Conservation (phyloP, 2,888 invertebrate species). For the Morinoia aosen region DNA sequence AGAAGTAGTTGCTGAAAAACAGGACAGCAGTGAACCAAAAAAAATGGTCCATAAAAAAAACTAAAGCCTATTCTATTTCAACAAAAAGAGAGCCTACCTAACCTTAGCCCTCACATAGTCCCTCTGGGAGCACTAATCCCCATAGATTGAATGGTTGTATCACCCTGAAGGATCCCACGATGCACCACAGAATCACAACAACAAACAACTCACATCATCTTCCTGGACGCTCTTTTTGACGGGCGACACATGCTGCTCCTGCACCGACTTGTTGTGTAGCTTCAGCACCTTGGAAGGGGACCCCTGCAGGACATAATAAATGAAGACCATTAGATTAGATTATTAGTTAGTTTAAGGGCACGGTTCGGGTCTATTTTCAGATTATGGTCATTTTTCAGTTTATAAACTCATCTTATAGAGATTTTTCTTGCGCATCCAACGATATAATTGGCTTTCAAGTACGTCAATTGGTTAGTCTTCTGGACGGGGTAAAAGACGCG, state of each 20-base stretch:
- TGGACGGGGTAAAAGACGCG: too few relatives aligned
- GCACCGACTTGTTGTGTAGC: not conserved
- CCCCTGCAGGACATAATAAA: not conserved
- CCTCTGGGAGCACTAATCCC: not conserved
- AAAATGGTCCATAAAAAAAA: not conserved
- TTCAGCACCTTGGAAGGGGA: constrained; percentile 5
- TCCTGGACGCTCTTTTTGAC: constrained; percentile 1
- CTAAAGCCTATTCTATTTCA: not conserved
- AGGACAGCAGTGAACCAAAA: too few relatives aligned
- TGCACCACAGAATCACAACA: not conserved
- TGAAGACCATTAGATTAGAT: too few relatives aligned
- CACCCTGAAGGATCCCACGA: not conserved
- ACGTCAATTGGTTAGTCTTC: too few relatives aligned
- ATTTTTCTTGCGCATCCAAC: too few relatives aligned
- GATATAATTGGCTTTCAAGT: too few relatives aligned
- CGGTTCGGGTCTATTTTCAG: too few relatives aligned
- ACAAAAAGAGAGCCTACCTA: not conserved
- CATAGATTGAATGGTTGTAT: not conserved
- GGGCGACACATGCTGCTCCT: not conserved
- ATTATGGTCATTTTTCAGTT: too few relatives aligned
- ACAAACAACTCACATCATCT: not conserved
- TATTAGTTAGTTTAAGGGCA: too few relatives aligned
- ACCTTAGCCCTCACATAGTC: not conserved
- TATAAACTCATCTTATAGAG: too few relatives aligned
- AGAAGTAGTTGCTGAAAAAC: too few relatives aligned